Percentiles rank a stretch among this genome's conserved stretches.
These are phyloP conservation scores for Steinernema feltiae DNA, from an alignment of 1,140 invertebrate species.

Conservation along the genomic window DNA sequence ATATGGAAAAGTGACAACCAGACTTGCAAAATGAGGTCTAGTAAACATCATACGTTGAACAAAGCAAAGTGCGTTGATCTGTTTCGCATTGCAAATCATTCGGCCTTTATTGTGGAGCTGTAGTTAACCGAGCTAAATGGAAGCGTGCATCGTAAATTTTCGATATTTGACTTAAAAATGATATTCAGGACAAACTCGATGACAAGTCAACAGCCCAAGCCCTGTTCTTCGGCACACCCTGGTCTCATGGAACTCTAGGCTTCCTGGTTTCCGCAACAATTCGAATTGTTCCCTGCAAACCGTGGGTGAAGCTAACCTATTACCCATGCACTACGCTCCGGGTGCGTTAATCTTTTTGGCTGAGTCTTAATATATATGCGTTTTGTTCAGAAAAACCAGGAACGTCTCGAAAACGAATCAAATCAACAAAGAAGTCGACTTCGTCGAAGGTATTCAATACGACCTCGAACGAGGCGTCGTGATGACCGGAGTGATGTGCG, in stretches of 20 bases:
- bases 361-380: conserved; percentile 33
- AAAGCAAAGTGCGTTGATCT: background rate
- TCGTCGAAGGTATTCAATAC: conserved; percentile 72
- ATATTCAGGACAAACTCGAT: background rate
- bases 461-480: conserved; percentile 67
- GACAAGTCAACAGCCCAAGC: conserved; percentile 64
- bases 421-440: conserved; percentile 64
- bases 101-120: too few species aligned
- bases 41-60: conserved; percentile 11
- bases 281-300: conserved; percentile 68
- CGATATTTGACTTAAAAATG: background rate
- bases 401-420: conserved; percentile 61
- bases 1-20: too few species aligned
- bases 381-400: conserved; percentile 61
- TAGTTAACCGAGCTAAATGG: too few species aligned
- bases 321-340: conserved; percentile 64
- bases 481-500: conserved; percentile 69
- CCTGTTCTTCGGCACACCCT: conserved; percentile 72
- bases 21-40: too few species aligned
- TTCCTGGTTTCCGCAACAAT: conserved; percentile 74
- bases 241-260: conserved; percentile 79
- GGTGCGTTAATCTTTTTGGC: conserved; percentile 51
- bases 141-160: too few species aligned
- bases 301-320: conserved; percentile 66
- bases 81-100: background rate